These are phyloP conservation scores for Bombus waltoni DNA, from an alignment of 1,140 invertebrate genomes.

Conservation along the genomic window DNA sequence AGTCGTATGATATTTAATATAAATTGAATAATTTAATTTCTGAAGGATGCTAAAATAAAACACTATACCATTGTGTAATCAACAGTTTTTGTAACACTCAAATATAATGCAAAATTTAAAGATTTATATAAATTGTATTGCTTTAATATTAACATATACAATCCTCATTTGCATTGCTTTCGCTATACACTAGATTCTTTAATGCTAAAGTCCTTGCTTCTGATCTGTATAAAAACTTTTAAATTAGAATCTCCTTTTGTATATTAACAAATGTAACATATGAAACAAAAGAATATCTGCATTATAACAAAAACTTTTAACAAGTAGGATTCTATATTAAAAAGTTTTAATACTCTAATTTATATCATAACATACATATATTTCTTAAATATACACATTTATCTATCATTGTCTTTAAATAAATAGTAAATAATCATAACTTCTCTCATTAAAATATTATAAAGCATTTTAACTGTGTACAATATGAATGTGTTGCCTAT, in stretches of 20 bases:
- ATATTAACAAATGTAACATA: background rate
- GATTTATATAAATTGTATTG: conserved; percentile 4
- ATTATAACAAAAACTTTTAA: background rate
- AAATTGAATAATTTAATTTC: conserved; percentile 1
- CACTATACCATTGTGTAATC: background rate
- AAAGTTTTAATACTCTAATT: background rate
- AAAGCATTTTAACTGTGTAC: conserved; percentile 36
- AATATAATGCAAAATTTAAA: background rate
- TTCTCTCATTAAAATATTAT: conserved; percentile 10
- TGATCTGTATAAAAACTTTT: background rate
- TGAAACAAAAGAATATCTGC: background rate
- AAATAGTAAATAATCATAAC: background rate
- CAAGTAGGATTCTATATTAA: background rate
- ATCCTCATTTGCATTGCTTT: conserved; percentile 36
- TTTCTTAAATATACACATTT: background rate
- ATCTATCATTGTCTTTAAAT: background rate
- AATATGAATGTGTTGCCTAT: conserved; percentile 37
- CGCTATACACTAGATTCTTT: background rate
- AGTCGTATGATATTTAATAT: background rate
- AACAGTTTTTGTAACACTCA: background rate
- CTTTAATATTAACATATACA: conserved; percentile 10
- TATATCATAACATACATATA: background rate
- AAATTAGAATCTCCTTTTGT: conserved; percentile 18
- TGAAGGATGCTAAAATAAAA: background rate
- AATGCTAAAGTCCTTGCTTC: conserved; percentile 32